phyloP scores from a whole-genome alignment of 2,113 vertebrate genomes.

The Fulmarus glacialis region DNA sequence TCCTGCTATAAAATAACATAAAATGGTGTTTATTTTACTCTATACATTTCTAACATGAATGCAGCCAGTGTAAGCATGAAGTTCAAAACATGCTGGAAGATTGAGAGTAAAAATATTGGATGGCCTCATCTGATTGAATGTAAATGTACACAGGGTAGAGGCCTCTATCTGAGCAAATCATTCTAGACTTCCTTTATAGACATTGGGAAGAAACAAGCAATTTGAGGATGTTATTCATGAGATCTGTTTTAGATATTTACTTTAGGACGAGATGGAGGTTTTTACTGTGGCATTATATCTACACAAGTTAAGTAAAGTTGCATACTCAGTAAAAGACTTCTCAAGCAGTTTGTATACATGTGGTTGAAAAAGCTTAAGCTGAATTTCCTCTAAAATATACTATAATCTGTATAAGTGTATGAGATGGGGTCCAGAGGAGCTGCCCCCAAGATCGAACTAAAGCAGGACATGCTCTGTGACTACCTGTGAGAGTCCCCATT shows the following conservation, averaged over 20 bases:
- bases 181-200: background rate
- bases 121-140: background rate
- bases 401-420: background rate
- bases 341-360: background rate
- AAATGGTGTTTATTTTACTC: background rate
- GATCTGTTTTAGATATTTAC: background rate
- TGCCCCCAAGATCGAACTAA: background rate
- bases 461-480: background rate
- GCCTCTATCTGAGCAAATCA: background rate
- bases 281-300: background rate
- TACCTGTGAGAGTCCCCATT: background rate
- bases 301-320: background rate
- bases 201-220: background rate
- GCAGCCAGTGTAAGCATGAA: background rate
- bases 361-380: background rate
- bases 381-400: background rate
- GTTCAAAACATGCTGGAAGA: background rate
- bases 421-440: background rate
- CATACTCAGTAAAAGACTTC: background rate
- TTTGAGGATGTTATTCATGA: background rate
- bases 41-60: background rate
- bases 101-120: background rate
- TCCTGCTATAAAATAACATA: background rate
- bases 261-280: background rate
- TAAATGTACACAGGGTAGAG: background rate